phyloP scores from a whole-genome alignment of 2,113 vertebrate genomes.

The Cyprinodon tularosa region DNA sequence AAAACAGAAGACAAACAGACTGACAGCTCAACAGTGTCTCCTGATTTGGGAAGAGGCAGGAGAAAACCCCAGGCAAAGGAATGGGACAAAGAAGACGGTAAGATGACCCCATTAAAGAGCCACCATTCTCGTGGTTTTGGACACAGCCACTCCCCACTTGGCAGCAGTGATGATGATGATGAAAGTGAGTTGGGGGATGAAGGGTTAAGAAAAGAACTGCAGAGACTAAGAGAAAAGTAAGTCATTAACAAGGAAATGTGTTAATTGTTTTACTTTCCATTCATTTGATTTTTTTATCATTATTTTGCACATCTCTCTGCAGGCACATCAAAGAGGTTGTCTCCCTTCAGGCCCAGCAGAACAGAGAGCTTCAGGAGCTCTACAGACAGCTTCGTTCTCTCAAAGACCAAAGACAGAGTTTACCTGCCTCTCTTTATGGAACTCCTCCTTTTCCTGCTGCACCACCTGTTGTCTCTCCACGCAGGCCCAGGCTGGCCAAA shows the following conservation, averaged over 20 bases:
- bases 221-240: constrained; percentile 89
- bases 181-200: constrained; percentile 89
- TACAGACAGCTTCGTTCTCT: constrained; percentile 84
- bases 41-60: constrained; percentile 70
- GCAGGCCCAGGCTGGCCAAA: constrained; percentile 84
- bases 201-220: constrained; percentile 86
- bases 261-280: not conserved
- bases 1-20: constrained; percentile 67
- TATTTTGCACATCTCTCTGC: not conserved
- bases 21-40: constrained; percentile 74
- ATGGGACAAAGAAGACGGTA: constrained; percentile 72
- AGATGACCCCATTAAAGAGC: constrained; percentile 59
- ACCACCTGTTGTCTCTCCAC: constrained; percentile 80
- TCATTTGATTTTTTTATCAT: not conserved
- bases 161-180: constrained; percentile 87
- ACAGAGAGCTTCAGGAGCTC: constrained; percentile 87
- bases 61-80: constrained; percentile 72
- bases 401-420: constrained; percentile 81
- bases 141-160: constrained; percentile 85
- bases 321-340: constrained; percentile 93
- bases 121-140: constrained; percentile 54
- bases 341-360: constrained; percentile 88
- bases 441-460: constrained; percentile 70
- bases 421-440: constrained; percentile 67
- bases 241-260: constrained; percentile 25